phyloP scores from a whole-genome alignment of 2,113 vertebrate genomes.

The Barnardius zonarius region DNA sequence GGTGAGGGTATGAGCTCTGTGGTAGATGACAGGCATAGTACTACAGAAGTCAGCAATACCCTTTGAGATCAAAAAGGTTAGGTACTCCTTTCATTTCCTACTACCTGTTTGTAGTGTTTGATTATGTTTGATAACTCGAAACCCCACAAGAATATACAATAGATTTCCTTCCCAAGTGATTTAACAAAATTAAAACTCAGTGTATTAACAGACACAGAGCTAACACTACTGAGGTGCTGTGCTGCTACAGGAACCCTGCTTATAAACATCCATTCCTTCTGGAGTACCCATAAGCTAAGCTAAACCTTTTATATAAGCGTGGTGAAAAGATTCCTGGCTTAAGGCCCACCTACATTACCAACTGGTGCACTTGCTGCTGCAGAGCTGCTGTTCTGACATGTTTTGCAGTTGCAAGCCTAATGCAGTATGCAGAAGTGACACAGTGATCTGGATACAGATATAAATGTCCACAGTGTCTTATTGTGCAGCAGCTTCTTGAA shows the following conservation, averaged over 20 bases:
- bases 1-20: neutral
- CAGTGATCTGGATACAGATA: accelerated
- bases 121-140: neutral
- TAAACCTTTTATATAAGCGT: neutral
- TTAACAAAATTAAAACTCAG: neutral
- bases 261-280: neutral
- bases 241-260: neutral
- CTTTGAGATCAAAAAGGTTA: neutral
- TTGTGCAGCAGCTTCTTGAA: neutral
- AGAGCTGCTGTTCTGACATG: neutral
- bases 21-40: neutral
- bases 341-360: neutral
- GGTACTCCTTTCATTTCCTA: neutral
- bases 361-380: accelerated
- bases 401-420: neutral
- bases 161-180: neutral
- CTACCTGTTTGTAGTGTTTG: neutral
- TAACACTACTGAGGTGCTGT: neutral
- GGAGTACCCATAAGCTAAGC: neutral
- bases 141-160: neutral
- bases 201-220: neutral
- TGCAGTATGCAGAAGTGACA: accelerated
- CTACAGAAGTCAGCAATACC: neutral
- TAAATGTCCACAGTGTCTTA: neutral
- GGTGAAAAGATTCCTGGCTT: neutral